Evolutionary conservation across 2,113 vertebrate genomes (phyloP).

Genomic region (Raphicerus campestris): DNA sequence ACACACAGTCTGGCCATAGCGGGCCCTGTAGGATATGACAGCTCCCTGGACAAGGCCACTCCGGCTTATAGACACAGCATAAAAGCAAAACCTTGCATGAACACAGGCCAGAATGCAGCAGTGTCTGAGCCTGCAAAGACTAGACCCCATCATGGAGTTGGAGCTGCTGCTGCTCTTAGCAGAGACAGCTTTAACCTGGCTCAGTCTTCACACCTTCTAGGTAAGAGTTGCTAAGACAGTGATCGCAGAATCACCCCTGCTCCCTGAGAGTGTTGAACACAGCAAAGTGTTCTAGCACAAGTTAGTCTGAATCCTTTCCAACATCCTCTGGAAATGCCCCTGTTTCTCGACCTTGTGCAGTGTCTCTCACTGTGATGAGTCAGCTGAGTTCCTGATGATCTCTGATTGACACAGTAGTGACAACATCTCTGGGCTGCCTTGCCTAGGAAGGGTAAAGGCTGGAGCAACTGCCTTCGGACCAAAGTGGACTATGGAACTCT

Average conservation of each 20-base stretch:
- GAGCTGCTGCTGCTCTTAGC: neutral
- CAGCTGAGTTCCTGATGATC: neutral
- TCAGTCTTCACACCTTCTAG: neutral
- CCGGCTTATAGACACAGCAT: neutral
- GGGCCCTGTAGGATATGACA: too few relatives aligned
- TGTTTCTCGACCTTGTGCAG: neutral
- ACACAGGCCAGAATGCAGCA: neutral
- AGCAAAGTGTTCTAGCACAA: neutral
- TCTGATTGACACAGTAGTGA: neutral
- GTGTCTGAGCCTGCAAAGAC: neutral
- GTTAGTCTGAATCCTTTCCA: neutral
- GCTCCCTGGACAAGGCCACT: neutral
- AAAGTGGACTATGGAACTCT: neutral
- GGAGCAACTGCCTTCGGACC: neutral
- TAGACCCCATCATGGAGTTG: too few relatives aligned
- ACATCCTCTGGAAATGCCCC: neutral
- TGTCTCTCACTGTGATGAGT: neutral
- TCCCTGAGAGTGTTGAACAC: neutral
- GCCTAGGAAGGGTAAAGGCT: neutral
- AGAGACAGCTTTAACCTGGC: neutral
- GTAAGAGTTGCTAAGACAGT: neutral
- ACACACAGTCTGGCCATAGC: neutral
- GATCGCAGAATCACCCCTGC: neutral
- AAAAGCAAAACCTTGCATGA: neutral
- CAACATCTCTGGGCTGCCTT: neutral